Base-by-base conservation (phyloP, 2,888 invertebrate genomes). In the Pomacea canaliculata region DNA sequence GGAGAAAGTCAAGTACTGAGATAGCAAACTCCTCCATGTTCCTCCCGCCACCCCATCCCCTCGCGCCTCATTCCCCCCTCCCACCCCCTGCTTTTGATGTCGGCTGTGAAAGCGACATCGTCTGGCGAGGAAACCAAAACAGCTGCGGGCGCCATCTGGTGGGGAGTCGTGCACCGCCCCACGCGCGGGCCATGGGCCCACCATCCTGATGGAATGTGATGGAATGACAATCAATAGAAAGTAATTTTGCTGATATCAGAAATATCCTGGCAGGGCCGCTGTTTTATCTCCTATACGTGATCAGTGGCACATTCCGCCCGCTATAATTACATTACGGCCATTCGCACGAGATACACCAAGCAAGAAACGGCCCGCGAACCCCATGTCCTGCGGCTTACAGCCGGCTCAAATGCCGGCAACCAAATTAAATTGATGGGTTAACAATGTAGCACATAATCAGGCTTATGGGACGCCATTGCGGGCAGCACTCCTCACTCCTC, bases 201-300 rank as follows among this genome's bases (percentile, higher is more conserved):
- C 69, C 69, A 27, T 51, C 46, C 48, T 70, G 62, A 60, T 70
- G 70, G 76, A 72, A 75, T 66, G 76, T 73, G 59, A 68, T 62
- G 76, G 70, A 68, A 73, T 72, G 70, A 23, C 70, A 72, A 78
- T 78, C 76, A 73, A 78, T 76, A 72, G 68, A 67, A 77, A 74
- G 77, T 69, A 75, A 79, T 75, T 79, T 75, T 77, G 72, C 75
- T 76, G 73, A 70, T 77, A 79, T 71, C 65, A 77, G 68, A 75
- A 77, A 75, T 72, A 68, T 63, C 69, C 69, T 51, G 71, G 71
- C 46, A 27, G 59, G 37, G 75, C 51, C 70, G 72, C 74, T 77
- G 77, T 74, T 77, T 71, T 79, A 77, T 79, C 77, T 79, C 77
- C 71, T 23, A 65, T 62, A 46, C 71, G 68, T 69, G 79, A 77